These are phyloP conservation scores for Nerophis ophidion DNA, from an alignment of 2,113 vertebrate species.

Conservation along the genomic window DNA sequence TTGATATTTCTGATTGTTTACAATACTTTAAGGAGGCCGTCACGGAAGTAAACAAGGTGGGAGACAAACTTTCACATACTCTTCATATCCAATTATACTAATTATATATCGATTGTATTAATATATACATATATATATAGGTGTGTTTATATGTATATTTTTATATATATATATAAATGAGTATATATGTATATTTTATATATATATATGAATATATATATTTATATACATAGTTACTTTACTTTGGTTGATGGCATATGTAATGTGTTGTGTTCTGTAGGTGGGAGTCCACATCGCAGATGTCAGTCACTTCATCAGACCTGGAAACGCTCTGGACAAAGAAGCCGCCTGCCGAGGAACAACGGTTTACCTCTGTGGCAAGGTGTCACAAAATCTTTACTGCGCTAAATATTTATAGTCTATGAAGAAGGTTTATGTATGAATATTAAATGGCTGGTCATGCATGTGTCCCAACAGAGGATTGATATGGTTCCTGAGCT, in stretches of 20 bases:
- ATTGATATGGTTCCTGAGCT: slow-evolving; percentile 98
- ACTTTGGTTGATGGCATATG: neutral
- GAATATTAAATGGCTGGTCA: neutral
- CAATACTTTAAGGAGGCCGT: no score
- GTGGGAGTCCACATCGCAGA: slow-evolving; percentile 97
- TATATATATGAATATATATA: no score
- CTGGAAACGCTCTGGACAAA: slow-evolving; percentile 90
- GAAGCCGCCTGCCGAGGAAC: slow-evolving; percentile 92
- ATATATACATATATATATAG: no score
- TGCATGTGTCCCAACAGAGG: slow-evolving; percentile 70
- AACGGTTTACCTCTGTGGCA: slow-evolving; percentile 92
- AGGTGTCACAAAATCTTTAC: slow-evolving; percentile 32
- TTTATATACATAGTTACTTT: no score
- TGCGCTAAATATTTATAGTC: neutral
- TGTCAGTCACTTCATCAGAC: slow-evolving; percentile 95
- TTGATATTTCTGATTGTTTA: no score
- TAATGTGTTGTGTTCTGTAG: slow-evolving; percentile 52
- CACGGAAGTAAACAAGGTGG: no score
- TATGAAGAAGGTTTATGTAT: neutral
- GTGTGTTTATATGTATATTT: no score
- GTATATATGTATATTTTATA: no score
- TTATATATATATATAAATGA: no score
- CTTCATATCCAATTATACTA: no score
- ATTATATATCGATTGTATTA: no score
- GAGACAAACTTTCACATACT: no score